phyloP scores from a whole-genome alignment of 2,113 vertebrate species.

The Cygnus buccinator region DNA sequence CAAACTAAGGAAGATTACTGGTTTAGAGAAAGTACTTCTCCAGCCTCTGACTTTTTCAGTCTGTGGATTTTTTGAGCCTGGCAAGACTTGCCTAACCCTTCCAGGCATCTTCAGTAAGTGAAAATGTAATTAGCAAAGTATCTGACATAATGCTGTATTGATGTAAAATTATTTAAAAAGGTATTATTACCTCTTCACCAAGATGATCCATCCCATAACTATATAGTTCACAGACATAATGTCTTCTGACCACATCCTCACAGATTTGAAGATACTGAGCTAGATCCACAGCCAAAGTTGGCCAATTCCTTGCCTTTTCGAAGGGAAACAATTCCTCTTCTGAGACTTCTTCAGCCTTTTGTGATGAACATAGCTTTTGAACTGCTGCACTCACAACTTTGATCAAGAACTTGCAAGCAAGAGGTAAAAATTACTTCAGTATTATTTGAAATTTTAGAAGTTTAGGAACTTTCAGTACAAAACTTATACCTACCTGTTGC shows the following conservation, averaged over 20 bases:
- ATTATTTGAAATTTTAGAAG: background rate
- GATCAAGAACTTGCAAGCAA: constrained; percentile 85
- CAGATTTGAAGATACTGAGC: constrained; percentile 89
- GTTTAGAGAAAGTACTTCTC: background rate
- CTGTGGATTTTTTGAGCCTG: background rate
- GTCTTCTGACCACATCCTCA: constrained; percentile 86
- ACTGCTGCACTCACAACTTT: constrained; percentile 87
- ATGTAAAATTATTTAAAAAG: background rate
- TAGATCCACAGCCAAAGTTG: constrained; percentile 84
- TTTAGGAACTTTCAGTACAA: background rate
- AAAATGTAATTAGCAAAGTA: background rate
- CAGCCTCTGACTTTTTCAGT: background rate
- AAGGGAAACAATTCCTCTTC: constrained; percentile 46
- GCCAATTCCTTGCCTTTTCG: constrained; percentile 86
- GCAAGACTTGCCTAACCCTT: background rate
- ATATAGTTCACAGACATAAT: constrained; percentile 94
- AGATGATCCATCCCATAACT: constrained; percentile 89
- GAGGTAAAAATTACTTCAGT: background rate
- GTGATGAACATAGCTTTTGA: constrained; percentile 74
- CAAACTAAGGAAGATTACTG: background rate
- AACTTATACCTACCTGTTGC: constrained; percentile 84
- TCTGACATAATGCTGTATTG: background rate
- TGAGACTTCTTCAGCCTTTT: constrained; percentile 35
- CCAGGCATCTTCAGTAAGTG: background rate
- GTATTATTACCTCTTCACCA: constrained; percentile 87